Base-by-base conservation (phyloP, 2,113 vertebrate genomes). In the Protomyctophum bolini region DNA sequence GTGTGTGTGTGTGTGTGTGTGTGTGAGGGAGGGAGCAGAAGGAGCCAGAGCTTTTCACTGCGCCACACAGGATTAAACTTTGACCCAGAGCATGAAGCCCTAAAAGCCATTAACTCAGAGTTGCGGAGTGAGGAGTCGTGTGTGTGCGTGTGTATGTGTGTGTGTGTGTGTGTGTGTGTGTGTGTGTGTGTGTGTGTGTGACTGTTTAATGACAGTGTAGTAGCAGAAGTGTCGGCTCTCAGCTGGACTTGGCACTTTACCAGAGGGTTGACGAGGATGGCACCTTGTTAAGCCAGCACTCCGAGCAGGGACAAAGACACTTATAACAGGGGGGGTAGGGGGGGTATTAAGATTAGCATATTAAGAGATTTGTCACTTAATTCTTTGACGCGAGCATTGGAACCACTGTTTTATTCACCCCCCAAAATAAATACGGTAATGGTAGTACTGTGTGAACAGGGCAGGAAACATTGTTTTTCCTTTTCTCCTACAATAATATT, bases 1-100 rank as follows among this genome's bases (percentile, higher is more conserved):
- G 63, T 15, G 6, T 0, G 3, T 7, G 8, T 0, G 15, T 57
- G 33, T 41, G 33, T 41, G 33, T 41, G 33, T 41, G 33, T 41
- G 33, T 41, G 33, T 3, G 33, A 2, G 33, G 1, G n/a, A 2
- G 28, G 28, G 45, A 15, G 50, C 29, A 0, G 8, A 68, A 41
- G 67, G 60, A 58, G 48, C 21, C 15, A 12, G 8, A 50, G 54
- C 52, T 70, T 74, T 72, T 67, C 66, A 51, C 58, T 51, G 14
- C 50, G 10, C 48, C 28, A 29, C 73, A 68, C 49, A 9, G 72
- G 77, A 77, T 88, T 86, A 76, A 78, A 72, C 76, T 82, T 71
- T 85, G 72, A 80, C 77, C 84, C 51, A 1, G 12, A 63, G 67
- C n/a, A 6, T 12, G 33, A 69, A 61, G 70, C 41, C 57, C 21